Conservation (phyloP, 2,797 vertebrate species). For the Phylloscopus collybita region DNA sequence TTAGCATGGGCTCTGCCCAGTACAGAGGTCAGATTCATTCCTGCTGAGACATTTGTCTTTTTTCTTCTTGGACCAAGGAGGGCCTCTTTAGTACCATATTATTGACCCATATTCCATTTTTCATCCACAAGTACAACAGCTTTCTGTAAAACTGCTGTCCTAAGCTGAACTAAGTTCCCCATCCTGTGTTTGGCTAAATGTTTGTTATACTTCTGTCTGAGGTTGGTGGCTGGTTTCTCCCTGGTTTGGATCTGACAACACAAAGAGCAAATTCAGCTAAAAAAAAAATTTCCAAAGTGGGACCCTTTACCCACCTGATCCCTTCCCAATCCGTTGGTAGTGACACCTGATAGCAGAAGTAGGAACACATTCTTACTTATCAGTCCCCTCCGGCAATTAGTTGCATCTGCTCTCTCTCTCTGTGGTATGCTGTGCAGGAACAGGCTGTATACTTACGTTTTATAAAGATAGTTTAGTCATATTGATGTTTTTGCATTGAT, state of each 20-base stretch:
- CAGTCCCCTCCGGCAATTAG: neutral
- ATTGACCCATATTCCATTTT: neutral
- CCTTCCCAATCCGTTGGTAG: neutral
- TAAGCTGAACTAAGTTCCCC: neutral
- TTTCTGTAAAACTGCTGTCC: neutral
- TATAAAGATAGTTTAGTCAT: constrained; percentile 15
- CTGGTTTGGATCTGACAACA: neutral
- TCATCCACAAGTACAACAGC: neutral
- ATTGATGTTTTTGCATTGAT: constrained; percentile 18
- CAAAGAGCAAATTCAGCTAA: neutral
- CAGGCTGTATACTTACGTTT: constrained; percentile 2
- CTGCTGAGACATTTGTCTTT: neutral
- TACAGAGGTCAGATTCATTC: neutral
- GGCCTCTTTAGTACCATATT: neutral
- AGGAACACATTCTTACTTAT: constrained; percentile 33
- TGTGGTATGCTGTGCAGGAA: constrained; percentile 10
- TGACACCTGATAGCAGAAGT: constrained; percentile 22
- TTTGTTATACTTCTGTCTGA: neutral
- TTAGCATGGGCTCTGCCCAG: neutral
- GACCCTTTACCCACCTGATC: neutral
- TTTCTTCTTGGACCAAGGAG: neutral
- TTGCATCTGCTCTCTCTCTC: constrained; percentile 28
- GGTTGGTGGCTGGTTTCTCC: neutral
- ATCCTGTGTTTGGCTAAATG: neutral
- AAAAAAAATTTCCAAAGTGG: neutral